phyloP scores from a whole-genome alignment of 2,888 invertebrate species.

The Asteroscopus sphinx region DNA sequence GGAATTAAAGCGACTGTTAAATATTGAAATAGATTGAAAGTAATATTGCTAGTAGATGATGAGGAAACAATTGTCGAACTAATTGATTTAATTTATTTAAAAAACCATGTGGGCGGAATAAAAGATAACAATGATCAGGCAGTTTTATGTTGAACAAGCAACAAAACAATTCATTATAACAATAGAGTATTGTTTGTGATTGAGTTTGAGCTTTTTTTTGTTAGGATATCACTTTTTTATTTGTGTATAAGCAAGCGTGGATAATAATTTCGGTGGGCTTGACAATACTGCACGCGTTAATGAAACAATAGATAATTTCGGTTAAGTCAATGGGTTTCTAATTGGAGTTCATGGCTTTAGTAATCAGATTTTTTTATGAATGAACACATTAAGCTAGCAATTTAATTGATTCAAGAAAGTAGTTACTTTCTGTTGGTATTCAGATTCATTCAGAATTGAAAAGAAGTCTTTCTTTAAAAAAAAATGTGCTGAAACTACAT shows the following conservation, averaged over 20 bases:
- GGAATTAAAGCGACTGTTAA: constrained; percentile 25
- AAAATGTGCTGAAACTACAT: constrained; percentile 14
- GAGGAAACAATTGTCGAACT: constrained; percentile 50
- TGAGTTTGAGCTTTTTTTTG: constrained; percentile 72
- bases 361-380: constrained; percentile 28
- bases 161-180: constrained; percentile 83
- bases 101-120: constrained; percentile 82
- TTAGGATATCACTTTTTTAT: constrained; percentile 74
- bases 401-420: constrained; percentile 8
- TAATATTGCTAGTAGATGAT: constrained; percentile 34
- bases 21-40: constrained; percentile 33
- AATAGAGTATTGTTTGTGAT: constrained; percentile 84
- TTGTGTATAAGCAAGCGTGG: constrained; percentile 56
- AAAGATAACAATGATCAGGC: constrained; percentile 78
- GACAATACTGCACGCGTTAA: constrained; percentile 64
- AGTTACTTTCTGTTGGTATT: constrained; percentile 6
- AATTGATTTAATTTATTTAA: constrained; percentile 70
- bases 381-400: constrained; percentile 16
- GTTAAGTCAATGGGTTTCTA: constrained; percentile 46
- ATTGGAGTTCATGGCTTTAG: constrained; percentile 43
- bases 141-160: constrained; percentile 75
- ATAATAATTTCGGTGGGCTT: constrained; percentile 69
- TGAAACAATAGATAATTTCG: constrained; percentile 57
- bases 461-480: constrained; percentile 8
- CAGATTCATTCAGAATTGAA: constrained; percentile 24